A percentile compares a stretch with the other conserved stretches of the same genome.
These are phyloP conservation scores for Falco berigora DNA, from an alignment of 2,797 vertebrate genomes.

Conservation along the genomic window DNA sequence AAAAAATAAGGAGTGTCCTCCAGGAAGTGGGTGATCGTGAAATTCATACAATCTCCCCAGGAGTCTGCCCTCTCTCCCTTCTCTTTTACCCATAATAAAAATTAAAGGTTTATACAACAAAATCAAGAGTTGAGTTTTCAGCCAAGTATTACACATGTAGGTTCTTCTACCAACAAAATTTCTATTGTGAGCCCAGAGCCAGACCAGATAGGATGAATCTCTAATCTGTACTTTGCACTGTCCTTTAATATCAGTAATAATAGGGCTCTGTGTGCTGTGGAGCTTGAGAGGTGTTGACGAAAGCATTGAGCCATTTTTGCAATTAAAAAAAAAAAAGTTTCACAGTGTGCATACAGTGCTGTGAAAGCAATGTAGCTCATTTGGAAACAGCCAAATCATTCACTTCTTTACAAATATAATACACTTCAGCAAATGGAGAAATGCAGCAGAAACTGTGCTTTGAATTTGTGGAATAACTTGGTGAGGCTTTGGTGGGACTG, in stretches of 20 bases:
- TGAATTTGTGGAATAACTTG: neutral
- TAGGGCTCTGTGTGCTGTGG: neutral
- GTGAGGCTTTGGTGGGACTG: neutral
- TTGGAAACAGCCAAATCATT: neutral
- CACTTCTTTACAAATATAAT: neutral
- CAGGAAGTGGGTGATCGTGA: neutral
- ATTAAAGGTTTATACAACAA: constrained; percentile 10
- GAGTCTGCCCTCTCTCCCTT: neutral
- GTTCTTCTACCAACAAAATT: neutral
- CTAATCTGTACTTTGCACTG: neutral
- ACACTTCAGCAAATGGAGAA: neutral
- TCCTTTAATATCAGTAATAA: neutral
- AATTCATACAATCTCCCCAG: neutral
- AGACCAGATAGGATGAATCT: neutral
- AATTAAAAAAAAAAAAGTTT: neutral
- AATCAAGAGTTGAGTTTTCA: constrained; percentile 1
- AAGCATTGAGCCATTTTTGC: neutral
- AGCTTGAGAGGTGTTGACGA: neutral
- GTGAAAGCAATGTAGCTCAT: neutral
- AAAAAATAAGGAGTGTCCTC: neutral
- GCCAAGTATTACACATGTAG: neutral
- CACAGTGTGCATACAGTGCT: neutral
- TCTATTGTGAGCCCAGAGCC: neutral
- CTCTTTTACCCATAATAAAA: constrained; percentile 37
- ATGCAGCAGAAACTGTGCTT: neutral